phyloP scores from a whole-genome alignment of 2,113 vertebrate genomes.

The Siniperca chuatsi region DNA sequence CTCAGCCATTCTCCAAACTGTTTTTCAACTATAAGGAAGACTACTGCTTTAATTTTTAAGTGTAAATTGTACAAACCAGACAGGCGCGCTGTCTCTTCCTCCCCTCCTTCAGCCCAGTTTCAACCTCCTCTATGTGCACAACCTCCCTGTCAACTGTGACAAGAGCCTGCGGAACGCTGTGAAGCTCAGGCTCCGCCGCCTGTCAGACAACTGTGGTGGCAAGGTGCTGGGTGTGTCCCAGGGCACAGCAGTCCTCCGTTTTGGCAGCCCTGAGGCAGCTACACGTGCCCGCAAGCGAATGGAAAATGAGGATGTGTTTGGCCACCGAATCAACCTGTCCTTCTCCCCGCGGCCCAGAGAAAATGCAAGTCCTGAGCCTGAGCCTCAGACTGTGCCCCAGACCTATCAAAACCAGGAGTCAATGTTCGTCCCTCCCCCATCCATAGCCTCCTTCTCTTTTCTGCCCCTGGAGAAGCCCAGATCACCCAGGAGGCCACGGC shows the following conservation, averaged over 20 bases:
- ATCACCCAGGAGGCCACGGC: slow-evolving; percentile 92
- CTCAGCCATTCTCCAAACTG: slow-evolving; percentile 16
- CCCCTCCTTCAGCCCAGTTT: slow-evolving; percentile 90
- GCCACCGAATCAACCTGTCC: slow-evolving; percentile 92
- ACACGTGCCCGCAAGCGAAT: slow-evolving; percentile 95
- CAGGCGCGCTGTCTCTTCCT: slow-evolving; percentile 77
- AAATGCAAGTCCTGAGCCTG: slow-evolving; percentile 69
- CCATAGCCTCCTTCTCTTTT: slow-evolving; percentile 74
- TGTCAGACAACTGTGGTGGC: slow-evolving; percentile 98
- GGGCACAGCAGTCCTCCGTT: slow-evolving; percentile 92
- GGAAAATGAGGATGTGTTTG: slow-evolving; percentile 98
- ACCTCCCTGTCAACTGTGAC: slow-evolving; percentile 94
- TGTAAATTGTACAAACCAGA: slow-evolving; percentile 73
- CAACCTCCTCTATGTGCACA: slow-evolving; percentile 95
- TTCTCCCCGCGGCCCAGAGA: slow-evolving; percentile 89
- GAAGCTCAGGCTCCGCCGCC: slow-evolving; percentile 92
- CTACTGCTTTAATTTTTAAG: slow-evolving; percentile 28
- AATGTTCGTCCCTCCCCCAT: slow-evolving; percentile 44
- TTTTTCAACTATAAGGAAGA: slow-evolving; percentile 27
- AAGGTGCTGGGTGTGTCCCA: slow-evolving; percentile 94
- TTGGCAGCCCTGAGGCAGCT: slow-evolving; percentile 91
- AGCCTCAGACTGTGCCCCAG: slow-evolving; percentile 56
- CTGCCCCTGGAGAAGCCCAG: slow-evolving; percentile 88
- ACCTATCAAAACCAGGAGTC: slow-evolving; percentile 58
- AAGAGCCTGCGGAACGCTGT: slow-evolving; percentile 88